Evolutionary conservation across 2,113 vertebrate genomes (phyloP), one percentile per base, ranked within the genome.

Genomic region (Dissostichus mawsoni): DNA sequence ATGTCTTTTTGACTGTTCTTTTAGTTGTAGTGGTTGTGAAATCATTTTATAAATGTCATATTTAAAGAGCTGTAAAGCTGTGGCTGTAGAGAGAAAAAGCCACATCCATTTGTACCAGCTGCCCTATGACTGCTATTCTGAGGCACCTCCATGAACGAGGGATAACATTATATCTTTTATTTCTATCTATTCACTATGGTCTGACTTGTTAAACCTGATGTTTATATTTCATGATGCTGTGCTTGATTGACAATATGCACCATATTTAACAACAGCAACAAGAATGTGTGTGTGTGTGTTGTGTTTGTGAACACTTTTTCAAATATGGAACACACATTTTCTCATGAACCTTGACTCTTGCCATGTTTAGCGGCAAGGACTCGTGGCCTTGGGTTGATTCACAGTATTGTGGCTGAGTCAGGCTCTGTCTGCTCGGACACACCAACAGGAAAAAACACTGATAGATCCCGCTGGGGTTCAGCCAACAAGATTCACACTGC

Each of bases 301-400:
- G 33, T 41, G 36, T 36, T 6, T 41, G 36, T 41, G 36, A 64
- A 69, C 72, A 65, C 36, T 74, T 20, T 47, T 52, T 47, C 73
- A 71, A 20, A 78, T 65, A 84, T 63, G 48, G 68, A 69, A n/a
- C 71, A 41, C 66, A 87, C 48, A 63, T 84, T 82, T 91, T 91
- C 90, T 90, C 90, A 91, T 90, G 87, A 90, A 77, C 85, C 80
- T 87, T 89, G 86, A 84, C 86, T 84, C 85, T 69, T 47, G 72
- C 90, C 81, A 85, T 79, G 81, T 83, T 86, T 82, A 76, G 71
- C 41, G 47, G 58, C 29, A 62, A 66, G n/a, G 77, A 76, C 69
- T 53, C 6, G 29, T 87, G 85, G 77, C 84, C 80, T 77, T 87
- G 86, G 57, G 41, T 58, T 73, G 78, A 83, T 84, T 81, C 80